phyloP scores from a whole-genome alignment of 92 coral and sea anemone species.

The Heteractis magnifica region DNA sequence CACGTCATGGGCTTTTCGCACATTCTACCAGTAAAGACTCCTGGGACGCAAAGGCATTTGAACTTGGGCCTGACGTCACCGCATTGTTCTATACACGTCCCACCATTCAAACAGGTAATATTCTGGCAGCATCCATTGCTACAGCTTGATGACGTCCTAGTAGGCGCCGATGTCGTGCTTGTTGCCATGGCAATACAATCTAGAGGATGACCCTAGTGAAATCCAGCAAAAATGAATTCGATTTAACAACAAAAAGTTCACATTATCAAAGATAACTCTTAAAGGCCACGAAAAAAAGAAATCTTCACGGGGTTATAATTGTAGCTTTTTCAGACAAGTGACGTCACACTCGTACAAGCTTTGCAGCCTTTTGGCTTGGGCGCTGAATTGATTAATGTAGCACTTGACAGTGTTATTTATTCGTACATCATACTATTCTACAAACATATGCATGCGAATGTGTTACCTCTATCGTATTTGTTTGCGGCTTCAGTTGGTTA shows the following conservation, averaged over 20 bases:
- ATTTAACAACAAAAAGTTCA: no score
- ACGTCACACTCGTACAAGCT: no score
- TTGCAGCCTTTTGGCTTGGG: no score
- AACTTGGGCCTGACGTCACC: conserved; percentile 37
- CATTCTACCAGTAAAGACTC: conserved; percentile 35
- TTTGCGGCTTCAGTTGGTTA: neutral
- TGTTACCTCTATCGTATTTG: neutral
- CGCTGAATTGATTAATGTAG: no score
- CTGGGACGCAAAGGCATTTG: conserved; percentile 37
- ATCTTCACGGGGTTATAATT: no score
- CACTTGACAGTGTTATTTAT: no score
- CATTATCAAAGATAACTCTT: no score
- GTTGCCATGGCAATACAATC: neutral
- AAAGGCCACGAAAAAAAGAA: no score
- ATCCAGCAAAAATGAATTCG: no score
- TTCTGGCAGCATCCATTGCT: conserved; percentile 48
- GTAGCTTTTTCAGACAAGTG: no score
- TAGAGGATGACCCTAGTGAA: neutral
- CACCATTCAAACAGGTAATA: conserved; percentile 46
- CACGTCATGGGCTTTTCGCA: conserved; percentile 33
- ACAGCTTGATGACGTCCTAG: conserved; percentile 15
- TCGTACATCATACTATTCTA: no score
- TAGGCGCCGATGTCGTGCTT: neutral
- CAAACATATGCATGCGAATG: no score
- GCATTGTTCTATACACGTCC: conserved; percentile 51